Evolutionary conservation across 92 coral and sea anemone species (phyloP).

Genomic region (Porites rus): DNA sequence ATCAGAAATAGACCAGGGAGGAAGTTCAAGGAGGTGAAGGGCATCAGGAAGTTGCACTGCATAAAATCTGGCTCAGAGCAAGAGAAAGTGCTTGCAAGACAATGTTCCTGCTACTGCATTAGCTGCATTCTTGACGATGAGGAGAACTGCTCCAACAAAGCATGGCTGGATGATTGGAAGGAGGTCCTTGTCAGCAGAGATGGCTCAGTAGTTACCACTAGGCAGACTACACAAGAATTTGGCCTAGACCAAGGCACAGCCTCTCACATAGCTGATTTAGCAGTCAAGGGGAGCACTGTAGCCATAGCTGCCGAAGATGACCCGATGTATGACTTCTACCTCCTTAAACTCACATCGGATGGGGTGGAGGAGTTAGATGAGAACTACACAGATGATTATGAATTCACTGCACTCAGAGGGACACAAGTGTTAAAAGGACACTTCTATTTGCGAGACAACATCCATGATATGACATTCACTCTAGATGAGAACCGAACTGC

Average conservation of each 20-base stretch:
- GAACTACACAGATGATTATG: slow-evolving; percentile 53
- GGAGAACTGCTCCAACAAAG: slow-evolving; percentile 48
- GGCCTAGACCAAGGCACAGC: slow-evolving; percentile 52
- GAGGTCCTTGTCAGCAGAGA: slow-evolving; percentile 49
- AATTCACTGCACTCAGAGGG: slow-evolving; percentile 25
- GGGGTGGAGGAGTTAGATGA: slow-evolving; percentile 54
- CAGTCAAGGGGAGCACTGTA: background rate
- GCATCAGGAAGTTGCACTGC: slow-evolving; percentile 51
- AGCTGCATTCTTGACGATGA: slow-evolving; percentile 52
- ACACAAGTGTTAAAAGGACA: slow-evolving; percentile 38
- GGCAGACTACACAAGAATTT: slow-evolving; percentile 23
- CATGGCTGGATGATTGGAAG: slow-evolving; percentile 66
- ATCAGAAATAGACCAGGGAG: slow-evolving; percentile 47
- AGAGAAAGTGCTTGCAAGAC: slow-evolving; percentile 33
- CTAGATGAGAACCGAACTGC: slow-evolving; percentile 1
- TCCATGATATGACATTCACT: slow-evolving; percentile 62
- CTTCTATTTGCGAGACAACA: slow-evolving; percentile 52
- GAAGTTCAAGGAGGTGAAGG: slow-evolving; percentile 54
- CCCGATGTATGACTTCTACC: slow-evolving; percentile 57
- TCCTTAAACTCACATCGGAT: slow-evolving; percentile 61
- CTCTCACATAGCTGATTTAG: slow-evolving; percentile 6
- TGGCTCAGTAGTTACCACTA: slow-evolving; percentile 56
- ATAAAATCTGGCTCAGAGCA: slow-evolving; percentile 42
- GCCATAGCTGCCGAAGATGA: slow-evolving; percentile 69
- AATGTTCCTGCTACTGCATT: slow-evolving; percentile 53